A percentile compares a stretch with the other conserved stretches of the same genome.
These are phyloP conservation scores for Heliconius ethilla DNA, from an alignment of 2,888 invertebrate genomes.

Conservation along the genomic window DNA sequence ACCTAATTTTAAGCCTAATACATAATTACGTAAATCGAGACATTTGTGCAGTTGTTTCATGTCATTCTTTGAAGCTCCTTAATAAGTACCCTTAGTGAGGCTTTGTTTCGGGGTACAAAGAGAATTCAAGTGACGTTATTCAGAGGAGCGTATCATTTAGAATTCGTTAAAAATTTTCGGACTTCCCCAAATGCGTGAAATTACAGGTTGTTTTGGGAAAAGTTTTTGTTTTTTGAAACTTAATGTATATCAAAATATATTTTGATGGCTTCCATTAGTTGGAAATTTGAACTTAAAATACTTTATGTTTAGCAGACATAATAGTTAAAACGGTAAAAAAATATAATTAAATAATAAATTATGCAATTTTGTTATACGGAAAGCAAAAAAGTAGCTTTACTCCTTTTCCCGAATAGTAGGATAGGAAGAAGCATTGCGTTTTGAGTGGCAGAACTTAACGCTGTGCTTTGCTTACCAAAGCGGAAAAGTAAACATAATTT, in stretches of 20 bases:
- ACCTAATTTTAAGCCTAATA: neutral
- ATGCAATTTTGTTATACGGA: too few relatives aligned
- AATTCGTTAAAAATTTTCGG: conserved; percentile 13
- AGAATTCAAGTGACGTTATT: conserved; percentile 30
- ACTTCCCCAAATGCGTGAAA: neutral
- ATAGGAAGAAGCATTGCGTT: neutral
- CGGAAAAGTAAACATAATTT: neutral
- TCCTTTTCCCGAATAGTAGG: neutral
- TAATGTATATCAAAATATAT: neutral
- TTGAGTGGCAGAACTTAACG: neutral
- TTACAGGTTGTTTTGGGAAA: neutral
- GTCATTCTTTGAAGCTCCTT: conserved; percentile 35
- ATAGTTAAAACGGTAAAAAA: too few relatives aligned
- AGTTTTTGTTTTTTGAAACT: neutral
- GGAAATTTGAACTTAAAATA: too few relatives aligned
- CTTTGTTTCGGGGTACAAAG: conserved; percentile 33
- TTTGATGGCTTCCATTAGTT: neutral
- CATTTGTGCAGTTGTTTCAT: conserved; percentile 4
- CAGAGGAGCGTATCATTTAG: conserved; percentile 28
- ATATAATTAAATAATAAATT: too few relatives aligned
- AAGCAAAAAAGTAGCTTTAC: neutral
- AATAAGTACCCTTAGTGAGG: conserved; percentile 30
- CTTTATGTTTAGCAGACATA: too few relatives aligned
- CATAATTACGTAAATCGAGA: neutral
- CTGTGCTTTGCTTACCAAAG: neutral